phyloP scores from a whole-genome alignment of 2,113 vertebrate species.

The Gymnorhina tibicen region DNA sequence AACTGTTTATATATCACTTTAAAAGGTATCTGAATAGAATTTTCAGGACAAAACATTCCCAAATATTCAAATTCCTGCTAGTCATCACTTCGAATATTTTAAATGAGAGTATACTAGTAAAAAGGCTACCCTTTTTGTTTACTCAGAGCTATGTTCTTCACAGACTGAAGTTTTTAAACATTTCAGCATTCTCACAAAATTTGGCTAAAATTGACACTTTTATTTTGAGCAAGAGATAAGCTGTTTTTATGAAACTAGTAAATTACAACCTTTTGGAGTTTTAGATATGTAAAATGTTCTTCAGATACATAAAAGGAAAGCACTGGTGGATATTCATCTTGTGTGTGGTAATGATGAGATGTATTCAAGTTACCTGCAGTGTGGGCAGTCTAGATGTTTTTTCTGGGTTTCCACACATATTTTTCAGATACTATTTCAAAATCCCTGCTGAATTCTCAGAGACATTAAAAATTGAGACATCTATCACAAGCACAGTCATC shows the following conservation, averaged over 20 bases:
- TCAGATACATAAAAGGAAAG: background rate
- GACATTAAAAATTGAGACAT: constrained; percentile 3
- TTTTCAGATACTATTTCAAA: constrained; percentile 33
- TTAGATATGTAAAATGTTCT: background rate
- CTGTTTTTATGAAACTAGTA: background rate
- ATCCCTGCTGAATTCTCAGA: background rate
- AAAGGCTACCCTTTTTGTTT: background rate
- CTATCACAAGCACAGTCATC: background rate
- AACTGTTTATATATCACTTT: background rate
- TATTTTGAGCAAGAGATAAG: background rate
- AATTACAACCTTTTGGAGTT: background rate
- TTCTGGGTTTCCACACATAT: background rate
- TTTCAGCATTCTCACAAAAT: background rate
- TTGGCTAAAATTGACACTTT: background rate
- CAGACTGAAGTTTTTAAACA: background rate
- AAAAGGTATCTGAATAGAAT: background rate
- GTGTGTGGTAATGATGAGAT: background rate
- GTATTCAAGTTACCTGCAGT: background rate
- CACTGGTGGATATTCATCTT: background rate
- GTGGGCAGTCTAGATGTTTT: background rate
- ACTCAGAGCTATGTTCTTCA: background rate
- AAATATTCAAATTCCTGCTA: background rate
- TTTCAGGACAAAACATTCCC: background rate
- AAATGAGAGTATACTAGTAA: background rate
- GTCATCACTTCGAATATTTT: background rate